Conservation (phyloP, 2,113 vertebrate species). For the Mus spicilegus region DNA sequence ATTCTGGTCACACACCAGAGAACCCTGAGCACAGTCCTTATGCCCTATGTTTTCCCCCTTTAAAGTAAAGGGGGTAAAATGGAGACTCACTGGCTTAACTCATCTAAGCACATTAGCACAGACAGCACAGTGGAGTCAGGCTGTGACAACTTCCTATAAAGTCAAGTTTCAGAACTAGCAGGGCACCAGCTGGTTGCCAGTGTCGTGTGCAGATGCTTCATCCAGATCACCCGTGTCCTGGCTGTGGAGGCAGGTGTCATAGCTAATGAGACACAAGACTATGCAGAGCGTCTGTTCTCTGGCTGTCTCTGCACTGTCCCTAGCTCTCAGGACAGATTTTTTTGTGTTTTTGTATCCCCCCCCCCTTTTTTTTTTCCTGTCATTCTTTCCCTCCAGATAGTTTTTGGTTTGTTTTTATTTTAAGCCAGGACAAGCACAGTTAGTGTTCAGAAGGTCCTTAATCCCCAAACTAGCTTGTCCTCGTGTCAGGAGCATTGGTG, state of each 20-base stretch:
- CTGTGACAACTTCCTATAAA: not conserved
- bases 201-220: not conserved
- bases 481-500: not conserved
- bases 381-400: not conserved
- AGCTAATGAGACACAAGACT: not conserved
- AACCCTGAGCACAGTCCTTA: accelerated
- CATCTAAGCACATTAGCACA: accelerated
- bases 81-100: not conserved
- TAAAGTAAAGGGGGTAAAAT: not conserved
- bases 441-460: not conserved
- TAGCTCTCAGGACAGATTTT: not conserved
- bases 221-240: not conserved
- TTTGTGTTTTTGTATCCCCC: not conserved
- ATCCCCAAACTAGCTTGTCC: not conserved
- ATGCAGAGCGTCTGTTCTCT: not conserved
- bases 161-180: not conserved
- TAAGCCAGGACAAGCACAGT: not conserved
- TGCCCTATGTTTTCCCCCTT: not conserved
- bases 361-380: not conserved
- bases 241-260: not conserved
- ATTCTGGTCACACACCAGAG: not conserved
- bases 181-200: not conserved
- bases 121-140: not conserved
- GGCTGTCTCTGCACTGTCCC: not conserved
- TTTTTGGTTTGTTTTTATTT: not conserved